Base-by-base conservation (phyloP, 2,888 invertebrate species). In the Graphium colonna region DNA sequence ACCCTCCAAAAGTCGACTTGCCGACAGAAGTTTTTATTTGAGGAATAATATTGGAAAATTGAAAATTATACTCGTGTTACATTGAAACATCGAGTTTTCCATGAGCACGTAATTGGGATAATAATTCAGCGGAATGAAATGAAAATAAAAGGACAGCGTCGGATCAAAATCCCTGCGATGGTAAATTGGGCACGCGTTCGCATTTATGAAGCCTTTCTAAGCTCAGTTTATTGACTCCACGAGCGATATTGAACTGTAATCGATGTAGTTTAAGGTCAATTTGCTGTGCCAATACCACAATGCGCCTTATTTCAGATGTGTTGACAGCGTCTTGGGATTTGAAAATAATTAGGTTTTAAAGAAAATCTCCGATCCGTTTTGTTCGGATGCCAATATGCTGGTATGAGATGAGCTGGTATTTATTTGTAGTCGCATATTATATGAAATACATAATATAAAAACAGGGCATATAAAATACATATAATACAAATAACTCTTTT, bases 111-210 rank as follows among this genome's bases (percentile, higher is more conserved):
- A 18, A 52, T 52, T 26, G 82, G 75, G 77, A 81, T 80, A 81
- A 82, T 79, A 83, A 82, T 76, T 71, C 73, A 68, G 63, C 77
- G 12, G 47, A 48, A 52, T 47, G 47, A 52, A 76, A 79, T 72
- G 67, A 69, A 79, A 79, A 84, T 85, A 86, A 85, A 85, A 86
- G 85, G 78, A 74, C 76, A 67, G 61, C 73, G 70, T 77, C 80
- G 79, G 84, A 84, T 83, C 73, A 67, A 82, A 85, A 88, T 86
- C 87, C 86, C 71, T 58, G 64, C 69, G 71, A 75, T 80, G 68
- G 71, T 75, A 84, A 87, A 85, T 83, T 79, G 82, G 77, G 83
- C 87, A 89, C 86, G 87, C 82, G 80, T 83, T 80, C 77, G 71
- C 83, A 85, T 84, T 86, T 77, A 79, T 79, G 85, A 87, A 86